Evolutionary conservation across 37 sponge, comb jelly and placozoan species (phyloP).

Genomic region (Geodia barretti): DNA sequence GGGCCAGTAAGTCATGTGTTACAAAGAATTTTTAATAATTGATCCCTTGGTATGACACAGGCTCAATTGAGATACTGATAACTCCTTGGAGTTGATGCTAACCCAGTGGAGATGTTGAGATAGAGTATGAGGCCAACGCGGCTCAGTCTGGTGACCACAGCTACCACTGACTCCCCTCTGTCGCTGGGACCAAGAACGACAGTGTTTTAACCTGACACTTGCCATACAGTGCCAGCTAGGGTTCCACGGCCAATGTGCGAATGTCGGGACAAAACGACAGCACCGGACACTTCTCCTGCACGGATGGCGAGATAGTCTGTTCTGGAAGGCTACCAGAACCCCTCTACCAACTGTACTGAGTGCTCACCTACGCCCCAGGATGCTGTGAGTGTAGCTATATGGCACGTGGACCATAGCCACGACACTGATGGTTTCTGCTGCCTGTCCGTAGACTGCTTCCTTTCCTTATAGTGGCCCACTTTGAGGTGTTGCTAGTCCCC

Average conservation of each 20-base stretch:
- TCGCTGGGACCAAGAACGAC: background rate
- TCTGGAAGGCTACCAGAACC: conserved; percentile 25
- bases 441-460: background rate
- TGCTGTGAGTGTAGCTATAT: conserved; percentile 19
- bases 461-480: background rate
- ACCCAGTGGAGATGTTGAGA: background rate
- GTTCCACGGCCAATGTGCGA: background rate
- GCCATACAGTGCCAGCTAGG: background rate
- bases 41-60: too few species aligned
- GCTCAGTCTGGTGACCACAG: background rate
- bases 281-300: conserved; percentile 16
- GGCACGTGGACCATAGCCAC: too few species aligned
- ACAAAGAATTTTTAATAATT: too few species aligned
- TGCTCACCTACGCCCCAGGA: background rate
- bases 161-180: background rate
- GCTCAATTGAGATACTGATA: background rate
- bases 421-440: background rate
- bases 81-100: background rate
- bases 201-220: background rate
- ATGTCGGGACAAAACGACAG: conserved; percentile 2
- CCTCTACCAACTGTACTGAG: conserved; percentile 2
- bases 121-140: background rate
- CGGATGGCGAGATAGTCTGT: conserved; percentile 3
- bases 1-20: background rate
- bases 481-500: background rate